Conservation (phyloP, 2,888 invertebrate genomes). For the Leptodirus hochenwartii region DNA sequence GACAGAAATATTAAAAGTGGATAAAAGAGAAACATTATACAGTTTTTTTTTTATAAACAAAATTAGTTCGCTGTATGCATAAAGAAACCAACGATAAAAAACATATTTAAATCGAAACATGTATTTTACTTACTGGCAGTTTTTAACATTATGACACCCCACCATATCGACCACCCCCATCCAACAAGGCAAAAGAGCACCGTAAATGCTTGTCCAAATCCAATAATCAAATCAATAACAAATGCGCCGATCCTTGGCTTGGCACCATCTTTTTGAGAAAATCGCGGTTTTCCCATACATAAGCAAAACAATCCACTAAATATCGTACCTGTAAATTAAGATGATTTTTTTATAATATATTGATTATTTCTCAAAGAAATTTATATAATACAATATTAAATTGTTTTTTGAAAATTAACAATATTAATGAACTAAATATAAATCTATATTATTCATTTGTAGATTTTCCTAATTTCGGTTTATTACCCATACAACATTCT, state of each 20-base stretch:
- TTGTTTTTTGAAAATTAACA: no score
- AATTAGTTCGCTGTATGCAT: no score
- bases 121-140: slow-evolving; percentile 59
- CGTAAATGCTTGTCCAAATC: slow-evolving; percentile 78
- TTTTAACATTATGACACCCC: slow-evolving; percentile 86
- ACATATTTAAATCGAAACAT: background rate
- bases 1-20: no score
- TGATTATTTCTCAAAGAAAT: slow-evolving; percentile 2
- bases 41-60: no score
- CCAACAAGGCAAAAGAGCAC: slow-evolving; percentile 87
- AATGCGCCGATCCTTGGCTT: slow-evolving; percentile 63
- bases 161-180: slow-evolving; percentile 98
- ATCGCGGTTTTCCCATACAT: slow-evolving; percentile 77
- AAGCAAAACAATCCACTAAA: slow-evolving; percentile 77
- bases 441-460: no score
- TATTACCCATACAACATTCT: no score
- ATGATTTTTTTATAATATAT: no score
- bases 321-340: slow-evolving; percentile 53
- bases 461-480: no score
- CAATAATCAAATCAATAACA: slow-evolving; percentile 71
- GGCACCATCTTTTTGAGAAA: slow-evolving; percentile 61
- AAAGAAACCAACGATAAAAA: no score
- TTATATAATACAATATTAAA: no score
- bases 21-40: no score
- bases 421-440: no score